Base-by-base conservation (phyloP, 2,888 invertebrate species). In the Dexiosoma caninum region DNA sequence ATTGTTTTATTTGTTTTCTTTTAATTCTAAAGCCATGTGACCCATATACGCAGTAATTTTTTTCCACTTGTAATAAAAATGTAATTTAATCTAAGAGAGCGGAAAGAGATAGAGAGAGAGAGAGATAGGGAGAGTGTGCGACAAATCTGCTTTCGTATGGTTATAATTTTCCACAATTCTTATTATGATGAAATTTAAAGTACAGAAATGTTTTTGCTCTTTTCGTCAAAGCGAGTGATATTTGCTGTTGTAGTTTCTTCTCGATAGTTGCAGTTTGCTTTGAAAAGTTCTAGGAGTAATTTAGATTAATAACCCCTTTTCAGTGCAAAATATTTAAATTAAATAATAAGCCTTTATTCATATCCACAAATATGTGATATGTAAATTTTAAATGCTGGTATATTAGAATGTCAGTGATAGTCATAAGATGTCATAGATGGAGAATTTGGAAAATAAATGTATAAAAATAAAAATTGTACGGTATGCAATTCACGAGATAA, bases 181-280 rank as follows among this genome's bases (percentile, higher is more conserved):
- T 74, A 72, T 78, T 72, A 67, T 78, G 72, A 78, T 72, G 59
- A 72, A 78, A 78, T 67, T 74, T 53, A 32, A 66, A 72, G 37
- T 35, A 23, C 19, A 16, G 10, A 40, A 14, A n/a, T 35, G 9
- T 23, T 66, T 27, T 23, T 10, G 21, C 19, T 21, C 23, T 37
- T 35, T 27, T 46, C 23, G 51, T 44, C 23, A 59, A 14, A 40
- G 21, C 19, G 6, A 74, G 21, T 21, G 46, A 53, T 40, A 16
- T 19, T 32, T 46, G 35, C 7, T 70, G 46, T 9, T 70, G 14
- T 8, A 49, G 12, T 71, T 49, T 35, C 27, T 49, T 44, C n/a
- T 59, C 27, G 32, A 44, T 44, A 57, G 44, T 7, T 57, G 21
- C 6, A 57, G 21, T 66, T 51, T 16, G 27, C n/a, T 9, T n/a